These are phyloP conservation scores for Cosmia trapezina DNA, from an alignment of 2,888 invertebrate genomes.

Conservation along the genomic window DNA sequence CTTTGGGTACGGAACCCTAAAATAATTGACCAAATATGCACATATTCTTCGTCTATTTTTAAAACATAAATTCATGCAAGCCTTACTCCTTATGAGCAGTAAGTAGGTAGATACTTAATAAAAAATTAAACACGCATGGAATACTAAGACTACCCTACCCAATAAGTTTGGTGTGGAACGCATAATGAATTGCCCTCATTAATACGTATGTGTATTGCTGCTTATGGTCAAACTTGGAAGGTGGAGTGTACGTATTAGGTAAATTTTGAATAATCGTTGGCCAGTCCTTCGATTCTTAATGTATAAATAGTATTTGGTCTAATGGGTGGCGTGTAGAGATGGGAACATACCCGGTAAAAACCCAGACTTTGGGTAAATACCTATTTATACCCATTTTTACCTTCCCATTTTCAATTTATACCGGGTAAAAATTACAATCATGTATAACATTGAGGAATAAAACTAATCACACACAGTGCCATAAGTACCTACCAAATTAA, in stretches of 20 bases:
- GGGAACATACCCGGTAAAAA: no score
- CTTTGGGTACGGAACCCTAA: no score
- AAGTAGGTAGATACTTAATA: conserved; percentile 5
- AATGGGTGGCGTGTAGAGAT: conserved; percentile 32
- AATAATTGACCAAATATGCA: no score
- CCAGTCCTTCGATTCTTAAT: conserved; percentile 28
- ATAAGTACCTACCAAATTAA: no score
- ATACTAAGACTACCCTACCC: conserved; percentile 51
- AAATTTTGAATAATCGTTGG: conserved; percentile 56
- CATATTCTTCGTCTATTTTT: background rate
- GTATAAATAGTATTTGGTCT: conserved; percentile 36
- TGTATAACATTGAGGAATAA: no score
- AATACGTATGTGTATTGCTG: conserved; percentile 38
- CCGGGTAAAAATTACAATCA: no score
- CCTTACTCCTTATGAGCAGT: background rate
- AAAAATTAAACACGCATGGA: conserved; percentile 26
- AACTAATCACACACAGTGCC: no score
- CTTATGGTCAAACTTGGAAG: conserved; percentile 58
- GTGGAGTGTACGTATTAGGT: conserved; percentile 47
- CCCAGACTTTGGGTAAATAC: no score
- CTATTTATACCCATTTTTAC: no score
- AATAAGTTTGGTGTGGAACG: conserved; percentile 53
- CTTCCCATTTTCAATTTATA: no score
- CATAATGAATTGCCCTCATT: conserved; percentile 63
- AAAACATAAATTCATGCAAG: background rate